Percentiles rank a stretch among this genome's conserved stretches.
These are phyloP conservation scores for Xanthostigma xanthostigma DNA, from an alignment of 2,888 invertebrate genomes.

Conservation along the genomic window DNA sequence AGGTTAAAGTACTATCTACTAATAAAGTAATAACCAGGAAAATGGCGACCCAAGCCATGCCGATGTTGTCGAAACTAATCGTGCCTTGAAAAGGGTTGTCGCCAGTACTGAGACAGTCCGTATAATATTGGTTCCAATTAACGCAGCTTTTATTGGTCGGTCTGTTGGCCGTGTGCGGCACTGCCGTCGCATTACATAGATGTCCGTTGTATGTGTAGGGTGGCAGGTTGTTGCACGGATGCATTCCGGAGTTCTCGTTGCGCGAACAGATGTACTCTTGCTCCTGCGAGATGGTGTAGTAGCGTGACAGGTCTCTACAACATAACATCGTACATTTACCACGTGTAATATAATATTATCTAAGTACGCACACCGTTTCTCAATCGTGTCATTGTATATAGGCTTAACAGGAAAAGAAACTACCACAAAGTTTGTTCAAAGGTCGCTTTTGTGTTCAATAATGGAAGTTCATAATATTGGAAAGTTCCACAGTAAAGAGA, in stretches of 20 bases:
- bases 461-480: too few species aligned
- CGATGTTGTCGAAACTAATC: constrained; percentile 99
- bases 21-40: constrained; percentile 71
- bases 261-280: constrained; percentile 96
- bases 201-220: constrained; percentile 57
- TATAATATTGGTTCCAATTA: constrained; percentile 98
- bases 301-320: constrained; percentile 51
- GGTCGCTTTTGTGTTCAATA: too few species aligned
- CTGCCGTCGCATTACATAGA: constrained; percentile 62
- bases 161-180: constrained; percentile 39
- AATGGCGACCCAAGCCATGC: constrained; percentile 99
- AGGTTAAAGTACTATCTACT: neutral
- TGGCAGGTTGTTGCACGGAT: constrained; percentile 72
- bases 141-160: constrained; percentile 71
- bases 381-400: too few species aligned
- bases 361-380: too few species aligned
- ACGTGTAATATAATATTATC: too few species aligned
- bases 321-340: constrained; percentile 1
- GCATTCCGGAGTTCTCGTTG: constrained; percentile 90
- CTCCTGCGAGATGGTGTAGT: constrained; percentile 77
- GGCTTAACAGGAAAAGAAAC: too few species aligned
- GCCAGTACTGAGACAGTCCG: constrained; percentile 80
- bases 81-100: constrained; percentile 98
- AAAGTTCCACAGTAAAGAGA: too few species aligned
- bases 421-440: too few species aligned